These are phyloP conservation scores for Drosophila yakuba DNA, from an alignment of 1,140 invertebrate species.

Conservation along the genomic window DNA sequence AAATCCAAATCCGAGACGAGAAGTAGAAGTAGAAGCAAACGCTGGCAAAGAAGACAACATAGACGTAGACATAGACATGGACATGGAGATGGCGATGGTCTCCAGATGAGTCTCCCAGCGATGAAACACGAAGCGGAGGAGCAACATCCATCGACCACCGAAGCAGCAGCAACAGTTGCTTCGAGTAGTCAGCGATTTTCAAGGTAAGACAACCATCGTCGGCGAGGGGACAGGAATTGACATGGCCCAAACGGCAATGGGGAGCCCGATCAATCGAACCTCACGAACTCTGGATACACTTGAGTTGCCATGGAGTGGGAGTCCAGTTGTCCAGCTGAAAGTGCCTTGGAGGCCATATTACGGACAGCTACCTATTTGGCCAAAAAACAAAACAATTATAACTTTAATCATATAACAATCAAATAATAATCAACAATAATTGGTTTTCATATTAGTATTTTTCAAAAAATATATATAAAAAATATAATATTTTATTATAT, in stretches of 20 bases:
- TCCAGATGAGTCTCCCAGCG: conserved; percentile 44
- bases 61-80: conserved; percentile 36
- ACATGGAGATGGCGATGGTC: conserved; percentile 38
- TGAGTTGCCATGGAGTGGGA: background rate
- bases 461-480: too few species aligned
- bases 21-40: background rate
- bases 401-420: too few species aligned
- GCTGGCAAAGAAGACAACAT: conserved; percentile 3
- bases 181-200: conserved; percentile 70
- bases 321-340: too few species aligned
- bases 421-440: too few species aligned
- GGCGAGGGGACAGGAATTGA: conserved; percentile 11
- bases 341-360: background rate
- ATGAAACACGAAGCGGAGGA: conserved; percentile 49
- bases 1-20: background rate
- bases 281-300: conserved; percentile 38
- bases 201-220: conserved; percentile 70
- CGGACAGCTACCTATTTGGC: background rate
- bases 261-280: conserved; percentile 5
- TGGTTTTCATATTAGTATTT: too few species aligned
- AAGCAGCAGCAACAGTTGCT: conserved; percentile 63
- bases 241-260: conserved; percentile 6
- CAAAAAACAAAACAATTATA: too few species aligned
- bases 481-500: too few species aligned
- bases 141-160: conserved; percentile 63